A percentile compares a stretch with the other conserved stretches of the same genome.
phyloP scores from a whole-genome alignment of 2,797 vertebrate genomes.

The Myiotriccus ornatus region DNA sequence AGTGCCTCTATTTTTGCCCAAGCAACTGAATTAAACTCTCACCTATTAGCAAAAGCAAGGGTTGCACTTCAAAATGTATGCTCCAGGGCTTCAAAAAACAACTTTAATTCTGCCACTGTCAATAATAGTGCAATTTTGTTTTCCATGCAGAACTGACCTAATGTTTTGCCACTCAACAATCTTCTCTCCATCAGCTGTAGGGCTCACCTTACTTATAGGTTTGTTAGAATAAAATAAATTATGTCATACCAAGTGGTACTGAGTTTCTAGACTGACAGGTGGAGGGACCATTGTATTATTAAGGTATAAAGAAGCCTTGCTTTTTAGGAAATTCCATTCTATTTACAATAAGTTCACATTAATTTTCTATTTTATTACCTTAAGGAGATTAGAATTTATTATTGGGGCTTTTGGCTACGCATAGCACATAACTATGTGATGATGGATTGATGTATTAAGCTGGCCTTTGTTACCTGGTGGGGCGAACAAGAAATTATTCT shows the following conservation, averaged over 20 bases:
- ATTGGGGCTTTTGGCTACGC: neutral
- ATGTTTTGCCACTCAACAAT: neutral
- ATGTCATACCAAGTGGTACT: neutral
- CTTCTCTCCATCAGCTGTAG: neutral
- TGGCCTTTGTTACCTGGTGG: conserved; percentile 34
- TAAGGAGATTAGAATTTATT: conserved; percentile 33
- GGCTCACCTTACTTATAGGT: conserved; percentile 4
- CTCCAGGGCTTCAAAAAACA: neutral
- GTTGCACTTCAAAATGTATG: neutral
- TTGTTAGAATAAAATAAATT: conserved; percentile 6
- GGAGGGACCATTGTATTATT: neutral
- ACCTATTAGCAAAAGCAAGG: neutral
- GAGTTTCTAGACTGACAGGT: neutral
- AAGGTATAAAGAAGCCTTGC: neutral
- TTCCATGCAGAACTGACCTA: neutral
- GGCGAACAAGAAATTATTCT: conserved; percentile 29
- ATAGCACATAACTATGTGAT: neutral
- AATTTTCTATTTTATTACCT: conserved; percentile 15
- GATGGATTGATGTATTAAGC: conserved; percentile 18
- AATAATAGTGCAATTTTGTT: neutral
- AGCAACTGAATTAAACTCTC: neutral
- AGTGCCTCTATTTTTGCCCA: neutral
- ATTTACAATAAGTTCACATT: neutral
- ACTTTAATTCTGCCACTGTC: neutral
- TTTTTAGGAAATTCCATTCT: conserved; percentile 36